phyloP scores from a whole-genome alignment of 1,140 invertebrate genomes.

The Trichonephila inaurata region DNA sequence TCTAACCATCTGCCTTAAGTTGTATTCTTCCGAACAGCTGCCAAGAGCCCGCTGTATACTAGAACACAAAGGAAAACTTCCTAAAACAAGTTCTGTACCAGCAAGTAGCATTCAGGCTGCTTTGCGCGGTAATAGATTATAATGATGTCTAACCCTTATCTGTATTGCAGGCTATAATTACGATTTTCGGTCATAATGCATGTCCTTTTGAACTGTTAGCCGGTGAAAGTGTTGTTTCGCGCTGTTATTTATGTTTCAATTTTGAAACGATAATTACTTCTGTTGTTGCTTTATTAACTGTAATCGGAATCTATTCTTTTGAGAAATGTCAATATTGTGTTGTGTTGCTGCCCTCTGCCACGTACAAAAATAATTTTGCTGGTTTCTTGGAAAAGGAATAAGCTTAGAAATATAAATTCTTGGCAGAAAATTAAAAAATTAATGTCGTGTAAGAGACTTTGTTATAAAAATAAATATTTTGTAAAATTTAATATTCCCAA shows the following conservation, averaged over 20 bases:
- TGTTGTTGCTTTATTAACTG: slow-evolving; percentile 55
- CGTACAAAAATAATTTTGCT: too few species aligned
- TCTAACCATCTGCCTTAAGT: slow-evolving; percentile 29
- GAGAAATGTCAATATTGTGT: not conserved
- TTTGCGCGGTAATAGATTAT: slow-evolving; percentile 64
- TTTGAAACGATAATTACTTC: slow-evolving; percentile 47
- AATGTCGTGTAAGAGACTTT: too few species aligned
- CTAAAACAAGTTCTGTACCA: slow-evolving; percentile 39
- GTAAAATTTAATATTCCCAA: too few species aligned
- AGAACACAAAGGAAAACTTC: slow-evolving; percentile 11
- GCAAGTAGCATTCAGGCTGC: slow-evolving; percentile 17
- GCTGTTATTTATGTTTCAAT: slow-evolving; percentile 61
- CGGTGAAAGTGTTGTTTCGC: slow-evolving; percentile 54
- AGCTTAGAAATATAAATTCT: too few species aligned
- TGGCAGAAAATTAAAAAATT: too few species aligned
- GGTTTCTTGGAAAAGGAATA: too few species aligned
- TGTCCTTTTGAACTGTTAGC: slow-evolving; percentile 48
- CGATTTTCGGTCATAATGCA: slow-evolving; percentile 50
- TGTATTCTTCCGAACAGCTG: slow-evolving; percentile 17
- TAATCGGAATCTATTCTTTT: slow-evolving; percentile 22
- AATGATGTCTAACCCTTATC: slow-evolving; percentile 69
- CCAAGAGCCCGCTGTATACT: not conserved
- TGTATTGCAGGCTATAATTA: slow-evolving; percentile 53
- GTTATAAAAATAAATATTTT: too few species aligned
- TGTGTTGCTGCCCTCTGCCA: too few species aligned